Percentiles rank a stretch among this genome's conserved stretches.
Evolutionary conservation across 2,113 vertebrate genomes (phyloP).

Genomic region (Arizona elegans): DNA sequence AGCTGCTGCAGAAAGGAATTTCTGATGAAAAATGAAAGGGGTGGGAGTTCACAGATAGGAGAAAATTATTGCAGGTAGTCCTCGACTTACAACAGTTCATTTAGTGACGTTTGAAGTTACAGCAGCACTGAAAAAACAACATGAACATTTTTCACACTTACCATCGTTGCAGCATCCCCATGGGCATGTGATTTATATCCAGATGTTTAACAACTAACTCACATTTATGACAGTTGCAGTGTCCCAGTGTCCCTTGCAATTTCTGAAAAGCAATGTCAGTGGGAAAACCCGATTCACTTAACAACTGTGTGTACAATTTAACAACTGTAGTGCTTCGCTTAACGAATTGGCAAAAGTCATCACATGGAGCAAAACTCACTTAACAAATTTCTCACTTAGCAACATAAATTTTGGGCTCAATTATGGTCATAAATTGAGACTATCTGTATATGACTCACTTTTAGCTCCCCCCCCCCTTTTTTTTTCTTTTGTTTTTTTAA

Average conservation of each 20-base stretch:
- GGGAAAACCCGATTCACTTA: background rate
- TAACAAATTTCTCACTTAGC: background rate
- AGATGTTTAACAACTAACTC: background rate
- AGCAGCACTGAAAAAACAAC: background rate
- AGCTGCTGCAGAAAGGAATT: background rate
- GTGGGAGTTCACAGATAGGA: background rate
- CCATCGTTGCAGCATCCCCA: background rate
- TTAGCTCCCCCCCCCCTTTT: too few relatives aligned
- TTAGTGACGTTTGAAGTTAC: background rate
- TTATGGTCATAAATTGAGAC: background rate
- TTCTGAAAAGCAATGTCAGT: background rate
- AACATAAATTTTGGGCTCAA: background rate
- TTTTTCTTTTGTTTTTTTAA: background rate
- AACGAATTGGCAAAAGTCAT: background rate
- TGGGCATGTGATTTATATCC: background rate
- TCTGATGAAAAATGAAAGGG: background rate
- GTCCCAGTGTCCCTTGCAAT: background rate
- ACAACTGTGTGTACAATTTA: background rate
- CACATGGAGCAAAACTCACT: background rate
- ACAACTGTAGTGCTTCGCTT: background rate
- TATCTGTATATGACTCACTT: background rate
- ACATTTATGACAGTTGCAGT: background rate
- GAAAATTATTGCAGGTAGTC: background rate
- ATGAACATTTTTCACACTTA: background rate
- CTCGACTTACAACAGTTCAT: background rate